Base-by-base conservation (phyloP, 64 coral and sea anemone genomes). In the Dendronephthya gigantea region DNA sequence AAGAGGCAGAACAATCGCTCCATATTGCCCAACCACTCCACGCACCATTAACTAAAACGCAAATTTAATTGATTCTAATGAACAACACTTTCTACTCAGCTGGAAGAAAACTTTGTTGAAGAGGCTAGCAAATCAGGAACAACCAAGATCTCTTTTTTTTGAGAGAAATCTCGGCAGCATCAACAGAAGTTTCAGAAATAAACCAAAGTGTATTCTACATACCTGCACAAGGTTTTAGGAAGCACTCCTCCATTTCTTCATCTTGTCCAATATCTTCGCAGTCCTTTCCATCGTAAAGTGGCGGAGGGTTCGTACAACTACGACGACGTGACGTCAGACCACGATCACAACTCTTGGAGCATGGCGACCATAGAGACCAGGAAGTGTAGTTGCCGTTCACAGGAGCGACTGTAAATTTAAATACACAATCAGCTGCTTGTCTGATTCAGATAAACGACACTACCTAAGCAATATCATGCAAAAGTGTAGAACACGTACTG, bases 11-110 rank as follows among this genome's bases (percentile, higher is more conserved):
- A 48, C 95, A 98, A 82, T 93, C 91, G 39, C 92, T 98, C 95
- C 95, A 98, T 92, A 93, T 90, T 47, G 85, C 89, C 95, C 95
- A 98, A 14, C 87, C 88, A 43, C 87, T 90, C 95, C 95, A 98
- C 66, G 91, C 93, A 23, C 95, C 95, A 49, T 93, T 84, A 14
- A 98, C 95, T 98, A 22, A 62, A 62, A 62, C 4, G 41, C 11
- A 45, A 45, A 11, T 4, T 45, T 45, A 6, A 6, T 45, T 6
- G 11, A 45, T 11, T 45, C 41, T 6, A 45, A 45, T 45, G 41
- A 45, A 45, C 41, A 45, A 6, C 4, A 11, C 11, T 45, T 45
- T 45, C 41, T 45, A 45, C 4, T 45, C 41, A 45, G 41, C 11
- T 45, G 41, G 11, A 45, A n/a, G n/a, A n/a, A n/a, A n/a, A n/a